Conservation (phyloP, 2,113 vertebrate genomes). For the Suncus etruscus region DNA sequence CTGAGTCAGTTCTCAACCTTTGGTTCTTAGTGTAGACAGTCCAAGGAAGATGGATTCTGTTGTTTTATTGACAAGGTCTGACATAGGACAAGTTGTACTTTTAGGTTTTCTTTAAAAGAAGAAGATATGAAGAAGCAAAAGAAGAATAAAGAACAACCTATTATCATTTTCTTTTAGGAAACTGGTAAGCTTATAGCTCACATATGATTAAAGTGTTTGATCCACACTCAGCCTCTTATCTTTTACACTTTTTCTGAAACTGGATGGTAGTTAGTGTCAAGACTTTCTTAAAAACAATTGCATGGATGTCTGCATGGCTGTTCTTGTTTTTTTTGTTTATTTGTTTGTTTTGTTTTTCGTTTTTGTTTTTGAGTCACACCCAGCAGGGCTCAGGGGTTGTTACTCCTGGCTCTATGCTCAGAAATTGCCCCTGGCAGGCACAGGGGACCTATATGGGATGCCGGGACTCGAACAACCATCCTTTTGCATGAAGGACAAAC, state of each 20-base stretch:
- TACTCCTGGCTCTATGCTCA: no score
- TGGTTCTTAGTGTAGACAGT: slow-evolving; percentile 12
- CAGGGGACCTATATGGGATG: no score
- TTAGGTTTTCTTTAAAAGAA: slow-evolving; percentile 70
- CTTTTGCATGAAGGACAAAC: no score
- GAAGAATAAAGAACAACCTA: slow-evolving; percentile 56
- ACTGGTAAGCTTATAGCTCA: neutral
- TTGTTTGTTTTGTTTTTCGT: no score
- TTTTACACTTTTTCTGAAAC: neutral
- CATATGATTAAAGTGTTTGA: neutral
- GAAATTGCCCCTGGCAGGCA: no score
- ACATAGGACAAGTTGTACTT: slow-evolving; percentile 44
- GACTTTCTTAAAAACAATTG: neutral
- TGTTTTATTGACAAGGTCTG: slow-evolving; percentile 52
- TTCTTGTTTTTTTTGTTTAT: neutral
- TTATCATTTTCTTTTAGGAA: slow-evolving; percentile 63
- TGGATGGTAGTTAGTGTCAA: neutral
- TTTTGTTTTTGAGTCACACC: no score
- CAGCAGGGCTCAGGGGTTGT: no score
- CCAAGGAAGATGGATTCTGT: neutral
- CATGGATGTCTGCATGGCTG: neutral
- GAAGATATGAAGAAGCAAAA: slow-evolving; percentile 63
- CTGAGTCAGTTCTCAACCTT: neutral
- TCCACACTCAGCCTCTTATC: neutral
- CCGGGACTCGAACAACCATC: no score